A percentile compares a stretch with the other conserved stretches of the same genome.
phyloP scores from a whole-genome alignment of 2,797 vertebrate genomes.

The Rhyacichthys aspro region DNA sequence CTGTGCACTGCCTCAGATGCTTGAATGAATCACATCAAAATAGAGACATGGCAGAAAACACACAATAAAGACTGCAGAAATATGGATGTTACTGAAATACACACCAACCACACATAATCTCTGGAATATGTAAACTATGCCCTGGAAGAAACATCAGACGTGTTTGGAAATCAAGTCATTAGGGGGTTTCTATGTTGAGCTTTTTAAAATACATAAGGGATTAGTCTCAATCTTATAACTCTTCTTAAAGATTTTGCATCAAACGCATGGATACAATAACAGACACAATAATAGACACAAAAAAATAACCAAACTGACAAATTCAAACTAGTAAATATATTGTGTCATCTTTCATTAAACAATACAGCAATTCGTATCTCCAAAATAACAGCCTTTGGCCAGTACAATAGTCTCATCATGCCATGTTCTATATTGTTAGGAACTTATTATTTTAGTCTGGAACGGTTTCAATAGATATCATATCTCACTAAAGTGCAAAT shows the following conservation, averaged over 20 bases:
- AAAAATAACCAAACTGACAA: neutral
- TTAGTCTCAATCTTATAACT: neutral
- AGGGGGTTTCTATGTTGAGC: neutral
- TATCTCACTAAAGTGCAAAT: slow-evolving; percentile 34
- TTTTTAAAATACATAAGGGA: neutral
- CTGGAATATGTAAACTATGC: slow-evolving; percentile 10
- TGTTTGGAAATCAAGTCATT: neutral
- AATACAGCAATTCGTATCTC: slow-evolving; percentile 6
- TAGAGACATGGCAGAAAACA: slow-evolving; percentile 56
- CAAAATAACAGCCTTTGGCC: slow-evolving; percentile 11
- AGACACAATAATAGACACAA: neutral
- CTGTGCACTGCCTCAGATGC: slow-evolving; percentile 62
- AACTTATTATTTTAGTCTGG: slow-evolving; percentile 21
- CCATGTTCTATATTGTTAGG: neutral
- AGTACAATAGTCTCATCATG: neutral
- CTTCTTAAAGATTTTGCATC: slow-evolving; percentile 9
- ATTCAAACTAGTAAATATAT: neutral
- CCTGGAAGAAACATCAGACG: slow-evolving; percentile 22
- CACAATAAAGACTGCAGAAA: slow-evolving; percentile 50
- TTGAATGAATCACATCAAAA: slow-evolving; percentile 69
- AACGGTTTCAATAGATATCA: slow-evolving; percentile 26
- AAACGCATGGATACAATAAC: neutral
- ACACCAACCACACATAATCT: slow-evolving; percentile 13
- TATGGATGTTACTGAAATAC: slow-evolving; percentile 43
- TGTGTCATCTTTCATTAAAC: slow-evolving; percentile 13